A percentile compares a stretch with the other conserved stretches of the same genome.
Conservation (phyloP, 2,888 invertebrate genomes). For the Myopa testacea region DNA sequence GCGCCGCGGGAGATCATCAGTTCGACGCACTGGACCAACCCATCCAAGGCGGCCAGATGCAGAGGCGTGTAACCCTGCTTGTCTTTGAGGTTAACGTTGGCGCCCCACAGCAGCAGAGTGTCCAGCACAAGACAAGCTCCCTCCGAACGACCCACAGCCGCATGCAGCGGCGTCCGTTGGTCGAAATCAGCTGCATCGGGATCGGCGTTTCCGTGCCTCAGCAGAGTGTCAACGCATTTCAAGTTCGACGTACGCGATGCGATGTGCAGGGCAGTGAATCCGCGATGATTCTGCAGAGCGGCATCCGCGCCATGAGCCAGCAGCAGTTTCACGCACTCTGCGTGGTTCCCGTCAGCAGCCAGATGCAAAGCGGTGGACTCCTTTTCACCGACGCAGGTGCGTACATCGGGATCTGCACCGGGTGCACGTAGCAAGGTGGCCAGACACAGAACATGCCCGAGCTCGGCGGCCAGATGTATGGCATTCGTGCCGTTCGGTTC, state of each 20-base stretch:
- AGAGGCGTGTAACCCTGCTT: constrained; percentile 88
- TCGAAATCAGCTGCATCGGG: constrained; percentile 85
- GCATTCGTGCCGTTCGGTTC: constrained; percentile 84
- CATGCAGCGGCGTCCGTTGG: constrained; percentile 84
- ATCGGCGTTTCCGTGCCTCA: constrained; percentile 81
- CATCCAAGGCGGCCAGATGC: constrained; percentile 87
- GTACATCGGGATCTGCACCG: constrained; percentile 77
- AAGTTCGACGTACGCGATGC: constrained; percentile 83
- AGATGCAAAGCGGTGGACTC: constrained; percentile 85
- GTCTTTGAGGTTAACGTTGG: constrained; percentile 86
- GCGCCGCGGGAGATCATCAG: constrained; percentile 86
- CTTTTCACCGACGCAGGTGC: constrained; percentile 77
- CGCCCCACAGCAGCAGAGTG: constrained; percentile 81
- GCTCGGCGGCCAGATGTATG: constrained; percentile 83
- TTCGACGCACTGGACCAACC: constrained; percentile 86
- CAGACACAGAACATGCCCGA: constrained; percentile 80
- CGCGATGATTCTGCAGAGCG: constrained; percentile 79
- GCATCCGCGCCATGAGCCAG: constrained; percentile 82
- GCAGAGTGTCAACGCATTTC: constrained; percentile 82
- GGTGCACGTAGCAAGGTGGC: constrained; percentile 80
- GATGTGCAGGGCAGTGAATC: constrained; percentile 87
- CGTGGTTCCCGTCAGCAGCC: constrained; percentile 88
- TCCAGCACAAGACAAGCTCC: constrained; percentile 85
- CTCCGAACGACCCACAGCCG: constrained; percentile 85
- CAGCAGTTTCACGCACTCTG: constrained; percentile 81